A percentile compares a stretch with the other conserved stretches of the same genome.
Evolutionary conservation across 2,113 vertebrate species (phyloP).

Genomic region (Pogonocichla stellata): DNA sequence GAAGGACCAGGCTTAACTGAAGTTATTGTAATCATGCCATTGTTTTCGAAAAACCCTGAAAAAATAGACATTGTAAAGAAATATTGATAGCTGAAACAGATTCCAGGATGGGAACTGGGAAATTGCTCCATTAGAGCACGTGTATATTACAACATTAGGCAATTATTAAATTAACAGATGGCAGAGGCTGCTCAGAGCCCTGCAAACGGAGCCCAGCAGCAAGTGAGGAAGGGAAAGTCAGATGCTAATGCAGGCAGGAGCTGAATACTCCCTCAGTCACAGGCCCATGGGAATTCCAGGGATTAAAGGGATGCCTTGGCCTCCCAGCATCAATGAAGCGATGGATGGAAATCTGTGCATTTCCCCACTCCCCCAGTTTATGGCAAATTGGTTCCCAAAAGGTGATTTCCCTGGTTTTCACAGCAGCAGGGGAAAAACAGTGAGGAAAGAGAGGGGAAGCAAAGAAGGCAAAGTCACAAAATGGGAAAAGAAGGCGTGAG

Average conservation of each 20-base stretch:
- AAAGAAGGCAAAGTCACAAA: not conserved
- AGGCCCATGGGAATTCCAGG: not conserved
- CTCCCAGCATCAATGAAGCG: not conserved
- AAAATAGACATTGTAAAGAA: constrained; percentile 14
- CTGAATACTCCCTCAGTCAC: not conserved
- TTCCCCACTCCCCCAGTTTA: not conserved
- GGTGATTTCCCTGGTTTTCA: not conserved
- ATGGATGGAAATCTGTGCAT: not conserved
- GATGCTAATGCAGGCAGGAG: not conserved
- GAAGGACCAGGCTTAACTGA: not conserved
- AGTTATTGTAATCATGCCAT: not conserved
- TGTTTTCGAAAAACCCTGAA: not conserved
- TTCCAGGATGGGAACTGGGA: not conserved
- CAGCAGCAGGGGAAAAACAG: not conserved
- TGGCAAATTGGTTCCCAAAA: not conserved
- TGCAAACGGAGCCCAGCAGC: not conserved
- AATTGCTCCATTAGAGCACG: constrained; percentile 16
- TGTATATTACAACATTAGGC: not conserved
- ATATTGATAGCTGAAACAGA: constrained; percentile 42
- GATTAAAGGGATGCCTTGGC: not conserved
- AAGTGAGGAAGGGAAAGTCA: not conserved
- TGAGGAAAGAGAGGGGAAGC: not conserved
- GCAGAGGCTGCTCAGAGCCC: constrained; percentile 9
- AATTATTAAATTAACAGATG: constrained; percentile 52
- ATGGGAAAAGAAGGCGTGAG: accelerated